Base-by-base conservation (phyloP, 2,888 invertebrate genomes). In the Drosophila helvetica region DNA sequence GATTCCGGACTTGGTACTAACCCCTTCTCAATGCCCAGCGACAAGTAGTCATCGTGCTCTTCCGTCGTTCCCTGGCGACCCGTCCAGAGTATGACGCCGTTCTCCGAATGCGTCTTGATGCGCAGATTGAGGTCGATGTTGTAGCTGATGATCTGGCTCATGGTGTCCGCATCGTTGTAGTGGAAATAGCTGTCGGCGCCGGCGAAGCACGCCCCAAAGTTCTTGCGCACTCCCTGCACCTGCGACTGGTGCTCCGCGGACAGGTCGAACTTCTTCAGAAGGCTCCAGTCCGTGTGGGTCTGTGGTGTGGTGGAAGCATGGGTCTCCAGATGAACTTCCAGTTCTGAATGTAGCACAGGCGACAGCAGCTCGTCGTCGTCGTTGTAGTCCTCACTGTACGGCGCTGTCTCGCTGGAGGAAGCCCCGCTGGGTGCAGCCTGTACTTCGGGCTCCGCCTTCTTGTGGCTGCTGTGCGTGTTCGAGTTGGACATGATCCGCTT, bases 101-200 rank as follows among this genome's bases (percentile, higher is more conserved):
- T 93, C 27, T 94, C 91, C 2, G 94, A 93, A 78, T 93, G 94
- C 56, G 96, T 95, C 76, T 96, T 95, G 92, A 98, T 96, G 80
- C 96, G 93, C 91, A 98, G 95, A 93, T 97, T 97, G 89, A 98
- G 95, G 92, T 97, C 97, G 79, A 98, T 94, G 77, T 96, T 95
- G 92, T 96, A 96, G 88, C 96, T 96, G 68, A 96, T 95, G 79
- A 98, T 93, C 90, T 97, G 95, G 91, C 96, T 96, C 93, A 97
- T 95, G 64, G 98, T 96, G 79, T 96, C 96, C 52, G 96, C 95
- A 91, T 97, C 96, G 81, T 96, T 96, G 89, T 96, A 98, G 91
- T 96, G 96, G 66, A 98, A 95, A 90, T 96, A 98, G 90, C 98
- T 97, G 77, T 96, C 95, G 69, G 93, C 94, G 5, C 97, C 98